phyloP scores from a whole-genome alignment of 2,797 vertebrate genomes.

The Gymnodraco acuticeps region DNA sequence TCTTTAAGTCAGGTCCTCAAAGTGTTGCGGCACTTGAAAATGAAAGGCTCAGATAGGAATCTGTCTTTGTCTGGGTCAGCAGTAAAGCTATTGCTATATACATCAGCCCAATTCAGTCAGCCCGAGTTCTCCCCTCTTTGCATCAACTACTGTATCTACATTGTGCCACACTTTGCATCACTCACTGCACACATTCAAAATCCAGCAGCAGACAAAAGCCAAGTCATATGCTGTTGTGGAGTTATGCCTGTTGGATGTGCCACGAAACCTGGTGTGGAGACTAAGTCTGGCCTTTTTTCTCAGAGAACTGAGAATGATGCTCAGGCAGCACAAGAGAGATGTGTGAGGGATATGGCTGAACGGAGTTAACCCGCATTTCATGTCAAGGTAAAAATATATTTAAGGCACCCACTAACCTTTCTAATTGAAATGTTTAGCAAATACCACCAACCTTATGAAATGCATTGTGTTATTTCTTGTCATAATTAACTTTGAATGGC shows the following conservation, averaged over 20 bases:
- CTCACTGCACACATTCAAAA: conserved; percentile 53
- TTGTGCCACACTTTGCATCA: conserved; percentile 71
- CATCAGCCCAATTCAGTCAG: neutral
- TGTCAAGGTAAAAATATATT: neutral
- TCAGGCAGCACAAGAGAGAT: neutral
- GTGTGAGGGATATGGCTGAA: too few species aligned
- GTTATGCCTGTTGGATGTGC: neutral
- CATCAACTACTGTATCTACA: conserved; percentile 56
- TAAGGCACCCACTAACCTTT: neutral
- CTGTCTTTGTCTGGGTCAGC: neutral
- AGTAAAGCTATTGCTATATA: neutral
- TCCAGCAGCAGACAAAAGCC: conserved; percentile 8
- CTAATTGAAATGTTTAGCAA: neutral
- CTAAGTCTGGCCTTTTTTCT: conserved; percentile 30
- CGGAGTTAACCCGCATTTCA: neutral
- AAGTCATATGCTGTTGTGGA: neutral
- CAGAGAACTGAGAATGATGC: neutral
- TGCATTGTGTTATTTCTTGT: neutral
- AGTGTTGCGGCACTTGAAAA: neutral
- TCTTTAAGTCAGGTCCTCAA: neutral
- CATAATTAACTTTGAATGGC: neutral
- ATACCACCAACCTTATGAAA: neutral
- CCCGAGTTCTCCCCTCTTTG: conserved; percentile 59
- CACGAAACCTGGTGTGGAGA: neutral
- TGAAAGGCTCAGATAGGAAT: conserved; percentile 1